These are phyloP conservation scores for Cephus sareptanus DNA, from an alignment of 2,888 invertebrate genomes.

Conservation along the genomic window DNA sequence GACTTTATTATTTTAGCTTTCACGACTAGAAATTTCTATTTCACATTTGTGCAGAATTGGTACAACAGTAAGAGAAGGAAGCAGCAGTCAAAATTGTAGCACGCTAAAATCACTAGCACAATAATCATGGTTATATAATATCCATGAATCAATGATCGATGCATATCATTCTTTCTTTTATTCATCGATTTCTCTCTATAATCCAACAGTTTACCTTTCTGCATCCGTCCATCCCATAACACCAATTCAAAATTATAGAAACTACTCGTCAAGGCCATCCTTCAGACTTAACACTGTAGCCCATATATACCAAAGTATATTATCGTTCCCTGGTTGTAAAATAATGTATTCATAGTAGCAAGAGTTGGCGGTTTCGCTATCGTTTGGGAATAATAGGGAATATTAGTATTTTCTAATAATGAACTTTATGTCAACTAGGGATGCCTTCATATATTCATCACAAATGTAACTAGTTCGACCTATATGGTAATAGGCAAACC, in stretches of 20 bases:
- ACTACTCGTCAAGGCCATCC: conserved; percentile 43
- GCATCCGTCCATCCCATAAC: neutral
- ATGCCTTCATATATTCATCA: neutral
- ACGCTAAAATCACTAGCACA: too few species aligned
- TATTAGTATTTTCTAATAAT: neutral
- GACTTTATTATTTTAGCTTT: neutral
- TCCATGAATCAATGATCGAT: neutral
- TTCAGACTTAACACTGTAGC: conserved; percentile 32
- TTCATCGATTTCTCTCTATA: neutral
- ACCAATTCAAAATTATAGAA: conserved; percentile 17
- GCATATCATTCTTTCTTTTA: neutral
- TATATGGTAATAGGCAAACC: neutral
- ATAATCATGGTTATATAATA: neutral
- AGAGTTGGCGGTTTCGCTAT: conserved; percentile 35
- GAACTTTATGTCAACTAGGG: neutral
- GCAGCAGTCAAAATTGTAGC: neutral
- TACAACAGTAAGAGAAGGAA: neutral
- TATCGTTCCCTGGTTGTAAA: conserved; percentile 42
- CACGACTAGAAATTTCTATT: neutral
- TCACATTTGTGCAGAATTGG: neutral
- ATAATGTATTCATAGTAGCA: conserved; percentile 31
- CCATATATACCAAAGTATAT: conserved; percentile 50
- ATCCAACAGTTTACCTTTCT: neutral
- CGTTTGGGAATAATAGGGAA: conserved; percentile 37
- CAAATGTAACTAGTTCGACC: neutral